Base-by-base conservation (phyloP, 2,113 vertebrate genomes). In the Chloroceryle aenea region DNA sequence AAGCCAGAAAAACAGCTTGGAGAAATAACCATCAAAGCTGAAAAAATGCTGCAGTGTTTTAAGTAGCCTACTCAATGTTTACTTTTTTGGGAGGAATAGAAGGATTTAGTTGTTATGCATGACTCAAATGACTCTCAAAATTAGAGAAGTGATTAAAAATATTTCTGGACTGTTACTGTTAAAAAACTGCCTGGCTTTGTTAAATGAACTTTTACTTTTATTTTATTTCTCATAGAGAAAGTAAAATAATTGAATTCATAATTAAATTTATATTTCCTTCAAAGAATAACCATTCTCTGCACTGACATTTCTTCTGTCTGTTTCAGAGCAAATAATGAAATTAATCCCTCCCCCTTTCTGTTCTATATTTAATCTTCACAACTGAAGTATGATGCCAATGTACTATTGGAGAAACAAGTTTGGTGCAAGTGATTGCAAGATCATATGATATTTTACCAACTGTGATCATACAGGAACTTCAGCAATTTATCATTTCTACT, bases 231-330 rank as follows among this genome's bases (percentile, higher is more conserved):
- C 59, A 63, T 58, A 23, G 17, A 86, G 7, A 9, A 73, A 88
- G 11, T 74, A 0, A 58, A 73, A 83, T 83, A 66, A 45, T 45
- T 32, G 45, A 66, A 66, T 64, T 78, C 7, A 55, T 50, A 67
- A 89, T 81, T 78, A 79, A 68, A 77, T 68, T 91, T 3, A 18
- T 64, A 58, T 72, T 85, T 94, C 30, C 16, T 34, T 87, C 61
- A 75, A 90, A 89, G 30, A 75, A 52, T 20, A 68, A 5, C 18
- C 34, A 62, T 78, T 71, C 19, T 85, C 40, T 84, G 14, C 30
- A 79, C 6, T 83, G 67, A 48, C 36, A 34, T 10, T 84, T 82
- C 29, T 67, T 81, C 56, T 82, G 30, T 0, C 6, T 72, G 13
- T 86, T 87, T 87, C n/a, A 79, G 9, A 81, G 42, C 50, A 17